These are phyloP conservation scores for Ceuthmochares aereus DNA, from an alignment of 2,113 vertebrate species.

Conservation along the genomic window DNA sequence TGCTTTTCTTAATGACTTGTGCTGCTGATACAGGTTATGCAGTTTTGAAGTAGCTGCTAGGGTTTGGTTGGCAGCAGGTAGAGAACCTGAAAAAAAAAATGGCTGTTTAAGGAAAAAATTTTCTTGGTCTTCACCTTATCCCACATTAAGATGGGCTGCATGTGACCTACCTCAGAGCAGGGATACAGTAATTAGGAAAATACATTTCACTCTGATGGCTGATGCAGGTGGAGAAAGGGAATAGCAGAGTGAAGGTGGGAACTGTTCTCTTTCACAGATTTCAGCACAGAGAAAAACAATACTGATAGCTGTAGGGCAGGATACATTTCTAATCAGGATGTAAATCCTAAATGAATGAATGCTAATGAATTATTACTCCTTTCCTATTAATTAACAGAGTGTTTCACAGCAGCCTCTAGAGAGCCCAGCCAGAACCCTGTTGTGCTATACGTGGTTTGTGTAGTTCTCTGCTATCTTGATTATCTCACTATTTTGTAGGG, in stretches of 20 bases:
- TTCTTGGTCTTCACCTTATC: not conserved
- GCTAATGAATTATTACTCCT: conserved; percentile 40
- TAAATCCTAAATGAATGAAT: conserved; percentile 34
- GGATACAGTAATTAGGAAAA: not conserved
- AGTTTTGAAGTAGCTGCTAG: not conserved
- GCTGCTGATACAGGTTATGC: not conserved
- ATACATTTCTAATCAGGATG: conserved; percentile 8
- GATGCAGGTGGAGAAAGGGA: not conserved
- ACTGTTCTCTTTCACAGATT: not conserved
- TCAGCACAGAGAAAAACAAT: not conserved
- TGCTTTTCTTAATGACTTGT: not conserved
- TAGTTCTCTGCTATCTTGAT: not conserved
- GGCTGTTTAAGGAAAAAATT: not conserved
- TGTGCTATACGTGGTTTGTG: not conserved
- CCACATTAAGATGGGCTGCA: not conserved
- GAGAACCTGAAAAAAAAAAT: not conserved
- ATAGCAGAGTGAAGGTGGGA: not conserved
- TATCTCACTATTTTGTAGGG: not conserved
- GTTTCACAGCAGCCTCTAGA: conserved; percentile 32
- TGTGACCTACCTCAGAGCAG: not conserved
- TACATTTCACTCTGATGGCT: not conserved
- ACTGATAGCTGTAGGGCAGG: not conserved
- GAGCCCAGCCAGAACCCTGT: not conserved
- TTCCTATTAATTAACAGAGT: conserved; percentile 19
- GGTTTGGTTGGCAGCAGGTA: not conserved